Conservation (phyloP, 2,113 vertebrate species). For the Limanda limanda region DNA sequence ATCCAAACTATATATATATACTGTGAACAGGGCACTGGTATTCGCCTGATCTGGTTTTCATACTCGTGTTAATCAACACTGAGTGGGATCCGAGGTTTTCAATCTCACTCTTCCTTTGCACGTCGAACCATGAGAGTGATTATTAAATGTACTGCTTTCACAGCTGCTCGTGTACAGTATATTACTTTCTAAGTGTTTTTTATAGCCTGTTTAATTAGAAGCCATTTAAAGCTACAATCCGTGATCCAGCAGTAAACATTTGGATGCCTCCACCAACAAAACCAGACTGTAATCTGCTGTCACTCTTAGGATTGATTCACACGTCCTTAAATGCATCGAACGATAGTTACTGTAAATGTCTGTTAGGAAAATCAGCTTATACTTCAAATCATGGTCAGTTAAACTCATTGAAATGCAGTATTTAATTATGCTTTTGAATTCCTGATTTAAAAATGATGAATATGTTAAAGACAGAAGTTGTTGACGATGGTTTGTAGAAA, state of each 20-base stretch:
- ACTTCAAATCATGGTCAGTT: too few relatives aligned
- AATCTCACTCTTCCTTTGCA: not conserved
- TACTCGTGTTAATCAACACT: not conserved
- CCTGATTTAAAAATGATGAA: not conserved
- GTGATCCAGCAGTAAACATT: too few relatives aligned
- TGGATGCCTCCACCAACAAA: too few relatives aligned
- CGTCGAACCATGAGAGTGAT: not conserved
- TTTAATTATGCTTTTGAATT: not conserved
- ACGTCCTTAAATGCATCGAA: too few relatives aligned
- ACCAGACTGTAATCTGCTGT: too few relatives aligned
- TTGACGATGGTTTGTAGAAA: not conserved
- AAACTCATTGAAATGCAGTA: too few relatives aligned
- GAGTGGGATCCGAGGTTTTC: not conserved
- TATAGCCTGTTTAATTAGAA: too few relatives aligned
- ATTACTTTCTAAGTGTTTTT: too few relatives aligned
- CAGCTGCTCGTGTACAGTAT: not conserved
- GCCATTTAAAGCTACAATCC: too few relatives aligned
- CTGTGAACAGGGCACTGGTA: not conserved
- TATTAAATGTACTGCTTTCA: constrained; percentile 7
- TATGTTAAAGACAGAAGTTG: constrained; percentile 1
- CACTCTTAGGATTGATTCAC: too few relatives aligned
- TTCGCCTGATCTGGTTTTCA: not conserved
- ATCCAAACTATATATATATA: not conserved
- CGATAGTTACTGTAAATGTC: too few relatives aligned
- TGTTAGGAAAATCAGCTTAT: too few relatives aligned